Evolutionary conservation across 2,113 vertebrate species (phyloP).

Genomic region (Ceyx cyanopectus): DNA sequence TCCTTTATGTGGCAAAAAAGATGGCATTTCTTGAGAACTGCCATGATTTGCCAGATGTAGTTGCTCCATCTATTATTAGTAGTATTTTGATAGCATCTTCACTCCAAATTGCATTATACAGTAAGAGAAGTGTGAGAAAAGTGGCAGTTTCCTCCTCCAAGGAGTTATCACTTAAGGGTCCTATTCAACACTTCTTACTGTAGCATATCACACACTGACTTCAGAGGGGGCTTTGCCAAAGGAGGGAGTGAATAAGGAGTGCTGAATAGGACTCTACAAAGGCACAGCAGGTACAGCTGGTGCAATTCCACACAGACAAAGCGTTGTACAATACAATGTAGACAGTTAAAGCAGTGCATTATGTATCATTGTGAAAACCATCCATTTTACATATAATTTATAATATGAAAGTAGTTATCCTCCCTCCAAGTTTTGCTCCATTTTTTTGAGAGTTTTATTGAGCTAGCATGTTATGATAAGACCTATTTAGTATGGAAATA

Average conservation of each 20-base stretch:
- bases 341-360: conserved; percentile 61
- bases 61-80: conserved; percentile 24
- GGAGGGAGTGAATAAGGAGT: conserved; percentile 55
- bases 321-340: conserved; percentile 30
- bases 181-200: conserved; percentile 50
- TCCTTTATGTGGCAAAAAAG: not conserved
- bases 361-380: conserved; percentile 61
- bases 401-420: conserved; percentile 65
- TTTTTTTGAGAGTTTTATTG: conserved; percentile 58
- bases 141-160: conserved; percentile 49
- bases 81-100: conserved; percentile 48
- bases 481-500: conserved; percentile 23
- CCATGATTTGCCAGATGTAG: conserved; percentile 4
- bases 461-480: conserved; percentile 22
- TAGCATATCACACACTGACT: conserved; percentile 48
- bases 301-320: conserved; percentile 70
- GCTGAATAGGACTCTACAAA: conserved; percentile 68
- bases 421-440: conserved; percentile 63
- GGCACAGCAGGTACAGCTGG: conserved; percentile 70
- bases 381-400: conserved; percentile 68
- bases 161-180: conserved; percentile 43
- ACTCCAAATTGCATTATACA: conserved; percentile 45
- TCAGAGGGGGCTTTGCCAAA: conserved; percentile 58
- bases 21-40: not conserved
- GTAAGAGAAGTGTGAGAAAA: conserved; percentile 45